Evolutionary conservation across 2,888 invertebrate species (phyloP).

Genomic region (Drosophila eohydei): DNA sequence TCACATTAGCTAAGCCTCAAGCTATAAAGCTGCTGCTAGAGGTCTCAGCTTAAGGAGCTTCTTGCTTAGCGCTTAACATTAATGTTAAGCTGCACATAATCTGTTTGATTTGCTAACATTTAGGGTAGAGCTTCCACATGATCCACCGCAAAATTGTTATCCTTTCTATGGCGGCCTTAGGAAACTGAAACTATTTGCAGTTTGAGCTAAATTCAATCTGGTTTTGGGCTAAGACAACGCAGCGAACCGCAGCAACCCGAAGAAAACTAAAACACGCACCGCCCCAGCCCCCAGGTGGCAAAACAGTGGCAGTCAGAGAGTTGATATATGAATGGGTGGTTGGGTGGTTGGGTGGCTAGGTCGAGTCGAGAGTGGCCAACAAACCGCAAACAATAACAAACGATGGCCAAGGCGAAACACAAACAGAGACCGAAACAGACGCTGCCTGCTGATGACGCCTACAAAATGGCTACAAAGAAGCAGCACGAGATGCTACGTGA

Average conservation of each 20-base stretch:
- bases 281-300: slow-evolving; percentile 8
- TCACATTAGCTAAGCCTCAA: background rate
- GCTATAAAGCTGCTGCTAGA: too few species aligned
- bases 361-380: slow-evolving; percentile 56
- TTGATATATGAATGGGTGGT: slow-evolving; percentile 61
- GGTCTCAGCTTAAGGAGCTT: too few species aligned
- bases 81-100: background rate
- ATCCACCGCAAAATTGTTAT: slow-evolving; percentile 3
- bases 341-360: background rate
- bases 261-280: slow-evolving; percentile 44
- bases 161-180: background rate
- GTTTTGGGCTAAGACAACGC: slow-evolving; percentile 38
- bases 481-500: slow-evolving; percentile 14
- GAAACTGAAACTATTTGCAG: slow-evolving; percentile 38
- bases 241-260: slow-evolving; percentile 52
- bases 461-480: slow-evolving; percentile 53
- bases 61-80: background rate
- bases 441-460: slow-evolving; percentile 34
- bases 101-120: background rate
- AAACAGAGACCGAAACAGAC: slow-evolving; percentile 56
- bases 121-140: background rate
- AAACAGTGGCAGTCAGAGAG: slow-evolving; percentile 17
- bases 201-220: slow-evolving; percentile 48
- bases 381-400: slow-evolving; percentile 81
- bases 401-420: slow-evolving; percentile 62